Base-by-base conservation (phyloP, 2,797 vertebrate species). In the Tinamus major region DNA sequence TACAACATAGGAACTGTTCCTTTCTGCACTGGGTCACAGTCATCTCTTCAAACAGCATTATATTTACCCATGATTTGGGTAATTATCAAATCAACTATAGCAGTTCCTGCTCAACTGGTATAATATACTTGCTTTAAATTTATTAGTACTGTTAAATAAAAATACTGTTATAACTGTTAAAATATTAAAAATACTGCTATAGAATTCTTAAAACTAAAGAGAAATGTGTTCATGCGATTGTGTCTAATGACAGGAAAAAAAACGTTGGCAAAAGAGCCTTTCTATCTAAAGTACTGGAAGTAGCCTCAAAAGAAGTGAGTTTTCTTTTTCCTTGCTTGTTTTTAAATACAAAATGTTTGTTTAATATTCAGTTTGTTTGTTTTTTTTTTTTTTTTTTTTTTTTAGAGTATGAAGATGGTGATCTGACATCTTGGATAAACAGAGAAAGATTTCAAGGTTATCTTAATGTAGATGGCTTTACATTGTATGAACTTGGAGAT, bases 381-480 rank as follows among this genome's bases (percentile, higher is more conserved):
- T n/a, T 8, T 24, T 49, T 29, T 59, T n/a, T 9, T 29, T 51
- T 77, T 16, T 87, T 79, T 20, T 24, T 49, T 24, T 49, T 49
- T 49, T 24, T 95, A 99, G 99, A 99, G 82, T 99, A 99, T 44
- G 98, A 98, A 96, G 99, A 99, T 84, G 98, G 98, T 29, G 98
- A 98, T 95, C 97, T 99, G 92, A 98, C 98, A 6, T 98, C 98
- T 19, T 99, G 99, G 99, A 98, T 99, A 95, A 99, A 98, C 35
- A 98, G 98, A 89, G 99, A 99, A 96, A 98, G 99, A 68, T 99
- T 99, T 98, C 99, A 98, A 96, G 98, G 98, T 51, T 99, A 99
- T 93, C 98, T 99, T 79, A 97, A 98, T 27, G 97, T 99, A 72
- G 99, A 99, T 85, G 99, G 99, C 53, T 99, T 99, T 91, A 99